Percentiles rank a stretch among this genome's conserved stretches.
Conservation (phyloP, 2,113 vertebrate species). For the Amphiprion ocellaris region DNA sequence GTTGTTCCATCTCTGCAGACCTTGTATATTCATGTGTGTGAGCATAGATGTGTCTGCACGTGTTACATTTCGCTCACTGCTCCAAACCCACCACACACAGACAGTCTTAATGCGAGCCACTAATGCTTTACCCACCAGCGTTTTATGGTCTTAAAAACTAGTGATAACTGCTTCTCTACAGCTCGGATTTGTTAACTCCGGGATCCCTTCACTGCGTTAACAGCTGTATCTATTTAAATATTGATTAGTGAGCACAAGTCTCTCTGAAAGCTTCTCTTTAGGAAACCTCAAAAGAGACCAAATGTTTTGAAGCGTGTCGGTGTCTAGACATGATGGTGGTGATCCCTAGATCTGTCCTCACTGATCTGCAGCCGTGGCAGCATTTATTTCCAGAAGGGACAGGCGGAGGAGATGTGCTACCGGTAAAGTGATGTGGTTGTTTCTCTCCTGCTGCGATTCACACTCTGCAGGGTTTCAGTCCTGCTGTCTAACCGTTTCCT, state of each 20-base stretch:
- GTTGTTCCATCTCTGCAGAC: not conserved
- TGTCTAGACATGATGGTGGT: conserved; percentile 37
- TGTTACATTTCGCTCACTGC: conserved; percentile 11
- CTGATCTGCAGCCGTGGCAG: not conserved
- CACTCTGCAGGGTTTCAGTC: not conserved
- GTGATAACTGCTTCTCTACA: conserved; percentile 8
- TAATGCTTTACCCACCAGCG: conserved; percentile 16
- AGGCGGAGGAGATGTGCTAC: not conserved
- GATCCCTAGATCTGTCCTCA: not conserved
- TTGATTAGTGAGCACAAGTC: conserved; percentile 45
- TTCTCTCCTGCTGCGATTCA: conserved; percentile 11
- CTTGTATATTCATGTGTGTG: not conserved
- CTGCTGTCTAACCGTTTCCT: not conserved
- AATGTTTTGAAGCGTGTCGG: conserved; percentile 27
- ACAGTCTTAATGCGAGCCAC: conserved; percentile 19
- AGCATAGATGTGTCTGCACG: conserved; percentile 7
- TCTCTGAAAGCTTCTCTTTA: conserved; percentile 38
- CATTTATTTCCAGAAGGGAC: not conserved
- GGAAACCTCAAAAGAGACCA: conserved; percentile 18
- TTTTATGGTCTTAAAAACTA: conserved; percentile 31
- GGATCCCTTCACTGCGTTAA: conserved; percentile 24
- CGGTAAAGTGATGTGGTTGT: not conserved
- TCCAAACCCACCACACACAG: not conserved
- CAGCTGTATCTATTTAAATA: conserved; percentile 59
- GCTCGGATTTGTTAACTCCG: conserved; percentile 29